A percentile compares a stretch with the other conserved stretches of the same genome.
phyloP scores from a whole-genome alignment of 2,888 invertebrate genomes.

The Embidobia sp. region DNA sequence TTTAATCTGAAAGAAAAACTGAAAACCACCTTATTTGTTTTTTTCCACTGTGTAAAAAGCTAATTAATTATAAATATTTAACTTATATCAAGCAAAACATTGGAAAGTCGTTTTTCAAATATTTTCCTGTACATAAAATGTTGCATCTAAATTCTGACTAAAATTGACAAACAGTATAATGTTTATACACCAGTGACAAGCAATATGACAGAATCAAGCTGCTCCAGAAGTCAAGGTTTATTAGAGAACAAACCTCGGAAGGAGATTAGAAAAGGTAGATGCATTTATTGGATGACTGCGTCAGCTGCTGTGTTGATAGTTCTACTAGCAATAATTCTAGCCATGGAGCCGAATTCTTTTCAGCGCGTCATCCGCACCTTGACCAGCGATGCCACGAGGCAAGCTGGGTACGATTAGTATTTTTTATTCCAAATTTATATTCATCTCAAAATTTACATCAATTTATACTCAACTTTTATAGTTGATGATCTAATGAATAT shows the following conservation, averaged over 20 bases:
- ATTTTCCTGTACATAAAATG: constrained; percentile 29
- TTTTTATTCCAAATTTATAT: constrained; percentile 69
- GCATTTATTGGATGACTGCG: constrained; percentile 77
- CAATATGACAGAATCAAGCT: constrained; percentile 73
- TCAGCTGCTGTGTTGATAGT: constrained; percentile 76
- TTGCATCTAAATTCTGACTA: constrained; percentile 16
- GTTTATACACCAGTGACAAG: constrained; percentile 76
- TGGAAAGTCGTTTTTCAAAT: neutral
- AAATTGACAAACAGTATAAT: constrained; percentile 73
- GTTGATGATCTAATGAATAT: too few relatives aligned
- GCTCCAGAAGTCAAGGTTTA: constrained; percentile 73
- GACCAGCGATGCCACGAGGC: constrained; percentile 78
- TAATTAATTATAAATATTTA: too few relatives aligned
- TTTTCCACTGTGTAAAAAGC: neutral
- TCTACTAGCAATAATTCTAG: constrained; percentile 78
- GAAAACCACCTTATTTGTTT: neutral
- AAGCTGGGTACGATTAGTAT: constrained; percentile 78
- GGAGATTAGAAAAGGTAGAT: constrained; percentile 76
- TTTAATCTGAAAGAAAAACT: too few relatives aligned
- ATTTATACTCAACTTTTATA: too few relatives aligned
- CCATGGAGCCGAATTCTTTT: constrained; percentile 78
- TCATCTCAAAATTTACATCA: neutral
- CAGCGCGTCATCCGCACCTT: constrained; percentile 75
- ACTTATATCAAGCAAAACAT: neutral
- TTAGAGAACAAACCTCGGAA: constrained; percentile 75